Conservation (phyloP, 2,888 invertebrate genomes). For the Flabesymbios commensalis region DNA sequence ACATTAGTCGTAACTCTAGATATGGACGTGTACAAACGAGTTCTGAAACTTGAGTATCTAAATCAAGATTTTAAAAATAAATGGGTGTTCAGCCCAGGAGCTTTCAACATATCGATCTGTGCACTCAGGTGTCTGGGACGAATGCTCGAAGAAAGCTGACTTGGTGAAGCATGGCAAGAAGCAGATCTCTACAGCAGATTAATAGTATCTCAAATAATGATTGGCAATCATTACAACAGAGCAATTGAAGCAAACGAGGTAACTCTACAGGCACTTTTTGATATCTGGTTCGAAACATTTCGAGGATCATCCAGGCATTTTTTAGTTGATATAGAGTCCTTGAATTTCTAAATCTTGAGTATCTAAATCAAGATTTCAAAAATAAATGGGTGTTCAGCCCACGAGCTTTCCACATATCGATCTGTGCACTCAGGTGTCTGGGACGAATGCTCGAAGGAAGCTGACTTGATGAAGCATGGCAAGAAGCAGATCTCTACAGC, state of each 20-base stretch:
- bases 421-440: constrained; percentile 11
- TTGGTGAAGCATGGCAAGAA: constrained; percentile 8
- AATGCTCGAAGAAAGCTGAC: constrained; percentile 7
- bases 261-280: no score
- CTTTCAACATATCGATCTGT: constrained; percentile 7
- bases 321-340: no score
- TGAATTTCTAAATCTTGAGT: constrained; percentile 4
- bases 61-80: constrained; percentile 6
- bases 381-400: constrained; percentile 13
- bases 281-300: no score
- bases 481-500: constrained; percentile 12
- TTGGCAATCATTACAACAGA: constrained; percentile 12
- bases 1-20: neutral
- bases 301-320: no score
- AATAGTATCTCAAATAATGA: constrained; percentile 3
- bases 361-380: neutral
- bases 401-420: constrained; percentile 5
- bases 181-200: constrained; percentile 12
- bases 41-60: constrained; percentile 2
- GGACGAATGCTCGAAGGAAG: constrained; percentile 6
- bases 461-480: constrained; percentile 8
- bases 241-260: no score
- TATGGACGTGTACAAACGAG: constrained; percentile 16
- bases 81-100: constrained; percentile 10
- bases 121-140: constrained; percentile 6